phyloP scores from a whole-genome alignment of 1,140 invertebrate species.

The Phortica variegata region DNA sequence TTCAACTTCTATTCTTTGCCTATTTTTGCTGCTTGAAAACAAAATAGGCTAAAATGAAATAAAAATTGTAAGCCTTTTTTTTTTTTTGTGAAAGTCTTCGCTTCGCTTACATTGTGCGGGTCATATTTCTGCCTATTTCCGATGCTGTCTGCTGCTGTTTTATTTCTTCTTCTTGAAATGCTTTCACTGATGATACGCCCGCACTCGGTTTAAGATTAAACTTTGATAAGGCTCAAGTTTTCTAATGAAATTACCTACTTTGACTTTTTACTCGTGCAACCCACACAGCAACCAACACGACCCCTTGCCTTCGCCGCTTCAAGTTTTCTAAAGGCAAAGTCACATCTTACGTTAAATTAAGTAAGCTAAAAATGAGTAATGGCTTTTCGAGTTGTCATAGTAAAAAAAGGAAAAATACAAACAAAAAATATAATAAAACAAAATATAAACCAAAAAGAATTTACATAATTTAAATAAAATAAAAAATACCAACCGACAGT shows the following conservation, averaged over 20 bases:
- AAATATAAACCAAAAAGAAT: constrained; percentile 16
- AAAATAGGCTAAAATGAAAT: too few relatives aligned
- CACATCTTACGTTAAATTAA: constrained; percentile 49
- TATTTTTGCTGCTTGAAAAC: too few relatives aligned
- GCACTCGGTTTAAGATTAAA: constrained; percentile 49
- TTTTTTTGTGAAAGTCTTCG: too few relatives aligned
- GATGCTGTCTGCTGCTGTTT: too few relatives aligned
- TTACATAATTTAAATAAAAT: constrained; percentile 1
- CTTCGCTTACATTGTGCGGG: too few relatives aligned
- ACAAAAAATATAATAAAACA: constrained; percentile 19
- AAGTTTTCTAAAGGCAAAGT: constrained; percentile 35
- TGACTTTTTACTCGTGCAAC: constrained; percentile 21
- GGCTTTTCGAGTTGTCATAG: constrained; percentile 51
- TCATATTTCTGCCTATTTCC: too few relatives aligned
- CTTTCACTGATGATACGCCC: too few relatives aligned
- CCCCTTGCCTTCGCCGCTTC: too few relatives aligned
- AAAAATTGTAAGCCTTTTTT: too few relatives aligned
- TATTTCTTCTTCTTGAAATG: too few relatives aligned
- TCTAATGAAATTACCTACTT: constrained; percentile 56
- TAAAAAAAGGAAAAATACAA: constrained; percentile 20
- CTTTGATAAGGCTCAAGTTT: constrained; percentile 55
- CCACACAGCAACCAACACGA: constrained; percentile 7
- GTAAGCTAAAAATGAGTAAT: constrained; percentile 55
- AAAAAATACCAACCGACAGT: too few relatives aligned
- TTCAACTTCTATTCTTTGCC: too few relatives aligned